Conservation (phyloP, 2,113 vertebrate species). For the Neogobius melanostomus region DNA sequence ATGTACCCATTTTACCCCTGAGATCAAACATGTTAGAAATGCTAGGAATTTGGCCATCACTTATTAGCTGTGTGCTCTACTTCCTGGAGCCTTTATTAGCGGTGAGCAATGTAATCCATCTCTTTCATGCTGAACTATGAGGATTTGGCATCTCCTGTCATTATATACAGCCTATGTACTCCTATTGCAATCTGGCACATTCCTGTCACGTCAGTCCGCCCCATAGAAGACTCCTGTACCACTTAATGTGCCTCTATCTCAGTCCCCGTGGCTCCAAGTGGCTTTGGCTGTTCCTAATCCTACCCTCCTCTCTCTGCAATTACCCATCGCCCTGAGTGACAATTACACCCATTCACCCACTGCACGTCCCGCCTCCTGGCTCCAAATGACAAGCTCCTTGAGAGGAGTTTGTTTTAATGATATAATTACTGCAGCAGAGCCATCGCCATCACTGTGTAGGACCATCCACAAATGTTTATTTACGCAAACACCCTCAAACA, state of each 20-base stretch:
- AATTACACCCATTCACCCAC: conserved; percentile 69
- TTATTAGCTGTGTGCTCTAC: background rate
- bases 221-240: conserved; percentile 40
- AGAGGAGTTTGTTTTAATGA: conserved; percentile 66
- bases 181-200: conserved; percentile 18
- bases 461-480: conserved; percentile 37
- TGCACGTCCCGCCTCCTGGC: conserved; percentile 53
- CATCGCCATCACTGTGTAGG: conserved; percentile 43
- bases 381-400: conserved; percentile 68
- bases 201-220: conserved; percentile 30
- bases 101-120: too few relatives aligned
- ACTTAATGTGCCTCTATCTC: conserved; percentile 53
- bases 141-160: background rate
- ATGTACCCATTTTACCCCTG: too few relatives aligned
- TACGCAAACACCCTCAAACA: conserved; percentile 36
- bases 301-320: conserved; percentile 59
- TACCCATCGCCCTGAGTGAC: conserved; percentile 69
- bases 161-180: background rate
- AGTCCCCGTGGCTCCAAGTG: conserved; percentile 65
- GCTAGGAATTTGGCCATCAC: background rate
- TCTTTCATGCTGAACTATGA: background rate
- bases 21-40: background rate
- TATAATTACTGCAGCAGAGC: conserved; percentile 66
- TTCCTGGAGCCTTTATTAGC: background rate
- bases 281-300: conserved; percentile 66